phyloP scores from a whole-genome alignment of 2,888 invertebrate species.

The Synergus gifuensis region DNA sequence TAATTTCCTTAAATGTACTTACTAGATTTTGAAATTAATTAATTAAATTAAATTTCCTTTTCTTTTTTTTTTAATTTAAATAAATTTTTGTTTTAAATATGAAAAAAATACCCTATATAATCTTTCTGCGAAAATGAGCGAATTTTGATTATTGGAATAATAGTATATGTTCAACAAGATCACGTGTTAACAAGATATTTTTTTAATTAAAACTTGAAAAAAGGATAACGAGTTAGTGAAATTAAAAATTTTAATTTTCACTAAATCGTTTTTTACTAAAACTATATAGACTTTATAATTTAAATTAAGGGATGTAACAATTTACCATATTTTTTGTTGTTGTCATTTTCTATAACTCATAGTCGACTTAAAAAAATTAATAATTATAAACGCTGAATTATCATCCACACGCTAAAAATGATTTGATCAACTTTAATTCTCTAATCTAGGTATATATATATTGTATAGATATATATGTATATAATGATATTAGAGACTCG shows the following conservation, averaged over 20 bases:
- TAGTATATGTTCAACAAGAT: constrained; percentile 8
- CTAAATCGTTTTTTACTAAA: not conserved
- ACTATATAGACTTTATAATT: not conserved
- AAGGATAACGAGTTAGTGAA: not conserved
- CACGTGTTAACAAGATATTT: constrained; percentile 18
- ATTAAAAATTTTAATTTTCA: not conserved
- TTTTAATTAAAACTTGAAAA: not conserved
- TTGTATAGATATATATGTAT: constrained; percentile 46
- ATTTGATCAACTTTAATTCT: constrained; percentile 16
- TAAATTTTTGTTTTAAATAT: constrained; percentile 9
- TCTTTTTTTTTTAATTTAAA: not conserved
- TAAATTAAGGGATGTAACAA: too few species aligned
- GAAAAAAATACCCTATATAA: constrained; percentile 12
- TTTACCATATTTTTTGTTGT: not conserved
- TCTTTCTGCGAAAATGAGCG: constrained; percentile 6
- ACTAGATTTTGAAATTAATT: not conserved
- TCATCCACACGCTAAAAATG: constrained; percentile 1
- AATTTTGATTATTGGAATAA: constrained; percentile 23
- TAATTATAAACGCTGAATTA: constrained; percentile 2
- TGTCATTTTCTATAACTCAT: not conserved
- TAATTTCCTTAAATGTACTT: constrained; percentile 15
- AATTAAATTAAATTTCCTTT: not conserved
- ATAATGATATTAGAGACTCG: constrained; percentile 57
- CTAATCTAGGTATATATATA: constrained; percentile 9
- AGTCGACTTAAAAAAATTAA: not conserved